Conservation (phyloP, 2,888 invertebrate species). For the Octodonta nipae region DNA sequence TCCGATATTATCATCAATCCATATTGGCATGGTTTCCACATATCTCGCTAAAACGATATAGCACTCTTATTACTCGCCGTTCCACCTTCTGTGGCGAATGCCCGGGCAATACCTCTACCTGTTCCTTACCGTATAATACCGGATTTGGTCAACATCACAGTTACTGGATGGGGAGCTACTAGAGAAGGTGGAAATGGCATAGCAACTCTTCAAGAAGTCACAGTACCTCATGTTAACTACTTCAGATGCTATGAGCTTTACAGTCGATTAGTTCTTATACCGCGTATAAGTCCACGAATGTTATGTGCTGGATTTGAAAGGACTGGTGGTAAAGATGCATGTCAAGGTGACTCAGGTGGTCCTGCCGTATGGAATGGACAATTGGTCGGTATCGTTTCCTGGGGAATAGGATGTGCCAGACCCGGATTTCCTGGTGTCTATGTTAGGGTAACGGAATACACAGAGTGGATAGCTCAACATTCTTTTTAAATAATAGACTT, state of each 20-base stretch:
- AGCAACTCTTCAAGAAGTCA: neutral
- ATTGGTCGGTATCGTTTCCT: conserved; percentile 7
- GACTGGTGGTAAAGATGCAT: neutral
- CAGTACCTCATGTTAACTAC: too few species aligned
- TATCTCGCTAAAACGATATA: neutral
- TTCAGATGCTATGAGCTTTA: too few species aligned
- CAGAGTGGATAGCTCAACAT: too few species aligned
- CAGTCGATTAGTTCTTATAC: too few species aligned
- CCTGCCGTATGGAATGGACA: conserved; percentile 3
- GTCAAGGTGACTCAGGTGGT: neutral
- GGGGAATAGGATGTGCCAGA: conserved; percentile 8
- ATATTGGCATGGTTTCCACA: neutral
- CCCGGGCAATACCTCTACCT: neutral
- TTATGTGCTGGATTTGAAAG: neutral
- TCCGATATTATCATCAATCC: neutral
- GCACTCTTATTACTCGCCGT: neutral
- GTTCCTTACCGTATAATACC: neutral
- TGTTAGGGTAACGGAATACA: too few species aligned
- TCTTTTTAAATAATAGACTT: too few species aligned
- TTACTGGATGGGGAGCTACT: neutral
- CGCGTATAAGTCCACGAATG: neutral
- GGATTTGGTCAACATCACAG: neutral
- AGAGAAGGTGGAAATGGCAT: neutral
- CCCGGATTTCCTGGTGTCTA: conserved; percentile 6
- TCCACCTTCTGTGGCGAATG: neutral